Evolutionary conservation across 2,888 invertebrate species (phyloP).

Genomic region (Scaptomyza flava): DNA sequence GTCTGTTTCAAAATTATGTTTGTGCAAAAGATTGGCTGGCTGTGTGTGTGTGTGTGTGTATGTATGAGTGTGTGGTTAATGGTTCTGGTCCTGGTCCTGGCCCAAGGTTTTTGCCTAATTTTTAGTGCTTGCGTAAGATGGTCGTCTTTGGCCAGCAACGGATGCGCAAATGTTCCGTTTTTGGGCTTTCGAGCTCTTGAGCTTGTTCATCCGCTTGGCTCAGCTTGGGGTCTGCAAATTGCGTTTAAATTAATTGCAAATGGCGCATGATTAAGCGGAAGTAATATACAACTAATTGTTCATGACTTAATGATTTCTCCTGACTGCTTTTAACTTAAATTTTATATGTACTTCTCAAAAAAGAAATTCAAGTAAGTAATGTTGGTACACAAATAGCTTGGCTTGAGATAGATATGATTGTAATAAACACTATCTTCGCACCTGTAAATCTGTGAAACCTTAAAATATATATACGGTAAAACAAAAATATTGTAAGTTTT

Average conservation of each 20-base stretch:
- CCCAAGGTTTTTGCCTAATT: conserved; percentile 58
- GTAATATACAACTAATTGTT: conserved; percentile 77
- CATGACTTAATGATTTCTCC: conserved; percentile 68
- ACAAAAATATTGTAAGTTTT: no score
- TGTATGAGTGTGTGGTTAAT: conserved; percentile 33
- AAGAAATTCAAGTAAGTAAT: background rate
- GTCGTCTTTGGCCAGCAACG: conserved; percentile 53
- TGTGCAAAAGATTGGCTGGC: conserved; percentile 73
- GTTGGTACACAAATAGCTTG: no score
- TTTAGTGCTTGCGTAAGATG: conserved; percentile 62
- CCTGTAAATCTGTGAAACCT: no score
- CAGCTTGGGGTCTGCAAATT: conserved; percentile 73
- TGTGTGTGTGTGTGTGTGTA: conserved; percentile 24
- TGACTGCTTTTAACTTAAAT: conserved; percentile 21
- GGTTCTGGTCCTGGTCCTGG: conserved; percentile 15
- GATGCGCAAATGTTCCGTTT: conserved; percentile 60
- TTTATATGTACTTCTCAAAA: background rate
- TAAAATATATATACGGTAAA: no score
- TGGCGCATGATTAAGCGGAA: conserved; percentile 78
- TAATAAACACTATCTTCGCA: no score
- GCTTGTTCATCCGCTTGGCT: conserved; percentile 36
- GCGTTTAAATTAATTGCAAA: conserved; percentile 79
- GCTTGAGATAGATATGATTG: no score
- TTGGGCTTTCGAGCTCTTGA: conserved; percentile 27
- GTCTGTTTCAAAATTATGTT: conserved; percentile 79